phyloP scores from a whole-genome alignment of 2,888 invertebrate species.

The Parapristionchus giblindavisi region DNA sequence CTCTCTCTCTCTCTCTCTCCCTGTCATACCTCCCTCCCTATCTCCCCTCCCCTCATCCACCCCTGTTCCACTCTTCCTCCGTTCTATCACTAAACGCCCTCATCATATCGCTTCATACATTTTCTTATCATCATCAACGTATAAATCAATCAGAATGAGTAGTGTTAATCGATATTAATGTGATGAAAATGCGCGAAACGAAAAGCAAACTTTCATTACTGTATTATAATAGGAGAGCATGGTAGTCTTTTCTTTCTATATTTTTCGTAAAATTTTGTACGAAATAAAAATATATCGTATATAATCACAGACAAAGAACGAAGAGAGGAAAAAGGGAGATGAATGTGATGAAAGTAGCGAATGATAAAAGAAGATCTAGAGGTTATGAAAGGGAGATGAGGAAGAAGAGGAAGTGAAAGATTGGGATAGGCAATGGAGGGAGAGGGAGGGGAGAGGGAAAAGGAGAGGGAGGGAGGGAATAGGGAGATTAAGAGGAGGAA shows the following conservation, averaged over 20 bases:
- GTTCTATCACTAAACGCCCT: background rate
- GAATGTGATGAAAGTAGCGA: background rate
- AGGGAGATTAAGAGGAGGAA: background rate
- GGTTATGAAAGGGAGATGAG: background rate
- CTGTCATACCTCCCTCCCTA: too few relatives aligned
- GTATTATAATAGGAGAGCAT: too few relatives aligned
- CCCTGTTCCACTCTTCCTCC: background rate
- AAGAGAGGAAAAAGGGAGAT: background rate
- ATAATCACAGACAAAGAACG: too few relatives aligned
- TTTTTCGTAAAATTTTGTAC: too few relatives aligned
- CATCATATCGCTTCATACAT: background rate
- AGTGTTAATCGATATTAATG: background rate
- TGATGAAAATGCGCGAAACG: too few relatives aligned
- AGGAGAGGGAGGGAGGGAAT: slow-evolving; percentile 6
- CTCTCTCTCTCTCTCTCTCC: slow-evolving; percentile 3
- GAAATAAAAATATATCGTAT: too few relatives aligned
- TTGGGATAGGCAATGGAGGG: background rate
- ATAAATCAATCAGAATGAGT: background rate
- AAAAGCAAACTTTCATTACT: too few relatives aligned
- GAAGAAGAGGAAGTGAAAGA: background rate
- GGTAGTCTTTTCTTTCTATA: too few relatives aligned
- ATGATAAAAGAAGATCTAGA: background rate
- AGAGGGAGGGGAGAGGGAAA: background rate
- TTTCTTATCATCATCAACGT: background rate
- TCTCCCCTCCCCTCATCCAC: slow-evolving; percentile 7